Base-by-base conservation (phyloP, 2,113 vertebrate genomes). In the Lontra canadensis region DNA sequence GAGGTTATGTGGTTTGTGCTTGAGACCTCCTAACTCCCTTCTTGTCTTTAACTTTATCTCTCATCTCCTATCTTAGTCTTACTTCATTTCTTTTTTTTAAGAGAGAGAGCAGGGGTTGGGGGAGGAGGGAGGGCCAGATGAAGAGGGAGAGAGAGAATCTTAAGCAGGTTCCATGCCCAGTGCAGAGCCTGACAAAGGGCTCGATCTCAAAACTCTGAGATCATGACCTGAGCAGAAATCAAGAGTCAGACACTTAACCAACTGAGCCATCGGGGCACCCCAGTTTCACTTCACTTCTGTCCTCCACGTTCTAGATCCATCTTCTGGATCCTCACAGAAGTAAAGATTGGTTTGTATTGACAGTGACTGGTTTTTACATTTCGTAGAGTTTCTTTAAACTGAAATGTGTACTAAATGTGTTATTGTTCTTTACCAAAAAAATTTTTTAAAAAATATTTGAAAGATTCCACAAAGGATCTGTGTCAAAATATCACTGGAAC, bases 31-130 rank as follows among this genome's bases (percentile, higher is more conserved):
- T 69, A 47, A 31, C 6, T 31, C 2, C 14, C 4, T 63, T 23
- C 11, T 31, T 8, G 31, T 29, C 7, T n/a, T 57, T 7, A 90
- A 44, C 14, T 3, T 57, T 7, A 90, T 55, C 14, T 3, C 11
- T n/a, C 8, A 39, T 2, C 11, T 42, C 23, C 17, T 42, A 0
- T 1, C 2, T 71, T 63, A n/a, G 31, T 0, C 7, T 47, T 26
- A 20, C 17, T 74, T 6, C 25, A 7, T 39, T 74, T 67, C 3
- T 61, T 7, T 34, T 34, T 67, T 17, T 67, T 67, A 31, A 34
- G 63, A 65, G 31, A 34, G 31, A 67, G 31, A 69, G 67, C 17
- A 69, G 34, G 67, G 4, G 17, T 69, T 7, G 17, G 67, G 3
- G 17, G 17, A 9, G 15, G 17, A 20, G 15, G 8, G 34, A 20